phyloP scores from a whole-genome alignment of 1,140 invertebrate genomes.

The Choristoneura fumiferana region DNA sequence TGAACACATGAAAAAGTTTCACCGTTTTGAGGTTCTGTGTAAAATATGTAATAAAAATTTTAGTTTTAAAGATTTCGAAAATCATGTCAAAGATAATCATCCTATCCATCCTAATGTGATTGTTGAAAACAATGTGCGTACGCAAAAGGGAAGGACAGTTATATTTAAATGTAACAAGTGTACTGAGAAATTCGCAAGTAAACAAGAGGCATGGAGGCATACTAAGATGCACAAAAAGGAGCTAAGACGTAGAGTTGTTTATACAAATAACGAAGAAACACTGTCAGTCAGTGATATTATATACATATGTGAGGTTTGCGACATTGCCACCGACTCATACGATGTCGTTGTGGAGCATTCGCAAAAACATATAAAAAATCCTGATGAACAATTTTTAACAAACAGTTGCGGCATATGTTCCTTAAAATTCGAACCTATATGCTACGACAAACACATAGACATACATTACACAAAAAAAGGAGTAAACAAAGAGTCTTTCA shows the following conservation, averaged over 20 bases:
- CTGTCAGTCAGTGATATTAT: neutral
- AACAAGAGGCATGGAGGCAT: neutral
- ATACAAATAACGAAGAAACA: no score
- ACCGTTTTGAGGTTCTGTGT: neutral
- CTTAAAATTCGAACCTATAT: conserved; percentile 2
- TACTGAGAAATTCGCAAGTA: no score
- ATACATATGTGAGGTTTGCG: neutral
- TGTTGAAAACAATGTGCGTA: no score
- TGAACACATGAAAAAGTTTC: neutral
- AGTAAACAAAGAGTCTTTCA: neutral
- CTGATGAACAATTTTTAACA: neutral
- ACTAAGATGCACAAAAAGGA: neutral
- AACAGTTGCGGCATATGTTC: neutral
- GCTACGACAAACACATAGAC: conserved; percentile 7
- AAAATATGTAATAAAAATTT: conserved; percentile 12
- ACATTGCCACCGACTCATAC: neutral
- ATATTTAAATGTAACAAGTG: no score
- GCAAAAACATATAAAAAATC: neutral
- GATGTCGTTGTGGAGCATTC: conserved; percentile 3
- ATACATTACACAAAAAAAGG: conserved; percentile 5
- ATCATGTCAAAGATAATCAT: neutral
- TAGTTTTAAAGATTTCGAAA: neutral
- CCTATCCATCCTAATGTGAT: neutral
- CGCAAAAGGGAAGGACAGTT: no score
- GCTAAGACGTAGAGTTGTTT: neutral